Base-by-base conservation (phyloP, 2,113 vertebrate genomes). In the Ginglymostoma cirratum region DNA sequence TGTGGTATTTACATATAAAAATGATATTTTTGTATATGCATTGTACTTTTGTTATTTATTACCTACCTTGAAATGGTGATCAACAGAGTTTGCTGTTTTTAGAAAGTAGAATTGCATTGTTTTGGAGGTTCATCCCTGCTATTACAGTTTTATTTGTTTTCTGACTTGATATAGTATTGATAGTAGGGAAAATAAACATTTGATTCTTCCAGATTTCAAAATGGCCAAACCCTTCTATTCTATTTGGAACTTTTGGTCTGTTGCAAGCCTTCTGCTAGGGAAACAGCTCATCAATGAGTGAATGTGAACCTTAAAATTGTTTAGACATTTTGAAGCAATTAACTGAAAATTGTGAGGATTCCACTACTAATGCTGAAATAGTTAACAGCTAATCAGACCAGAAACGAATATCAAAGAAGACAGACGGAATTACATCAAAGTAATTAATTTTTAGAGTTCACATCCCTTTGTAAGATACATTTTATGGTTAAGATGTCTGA, bases 401-500 rank as follows among this genome's bases (percentile, higher is more conserved):
- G 65, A 69, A 21, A 5, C 14, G 3, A 94, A 27, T 42, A 45
- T 94, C 38, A 94, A 94, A 94, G 66, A 10, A 7, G 15, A 94
- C 38, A 7, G 6, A 65, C 65, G 67, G 65, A 6, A 24, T 94
- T 42, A 45, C 10, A 70, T 45, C 38, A 42, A 27, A 45, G 65
- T 67, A 70, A 94, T 94, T 70, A 69, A 45, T 42, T 67, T 69
- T 94, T 69, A 27, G 23, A 42, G 38, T 30, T 76, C 72, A 76
- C 72, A 76, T 76, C 72, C 7, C 3, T 10, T 94, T 94, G 66
- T 45, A 70, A 69, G 38, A 94, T 69, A 69, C 24, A 42, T 67
- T 8, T 94, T 94, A 66, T 42, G 92, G 92, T 94, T 76, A 45
- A 94, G 92, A 94, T 45, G 42, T 94, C 92, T 94, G 92, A 45